Percentiles rank a stretch among this genome's conserved stretches.
Conservation (phyloP, 2,113 vertebrate species). For the Acanthisitta chloris region DNA sequence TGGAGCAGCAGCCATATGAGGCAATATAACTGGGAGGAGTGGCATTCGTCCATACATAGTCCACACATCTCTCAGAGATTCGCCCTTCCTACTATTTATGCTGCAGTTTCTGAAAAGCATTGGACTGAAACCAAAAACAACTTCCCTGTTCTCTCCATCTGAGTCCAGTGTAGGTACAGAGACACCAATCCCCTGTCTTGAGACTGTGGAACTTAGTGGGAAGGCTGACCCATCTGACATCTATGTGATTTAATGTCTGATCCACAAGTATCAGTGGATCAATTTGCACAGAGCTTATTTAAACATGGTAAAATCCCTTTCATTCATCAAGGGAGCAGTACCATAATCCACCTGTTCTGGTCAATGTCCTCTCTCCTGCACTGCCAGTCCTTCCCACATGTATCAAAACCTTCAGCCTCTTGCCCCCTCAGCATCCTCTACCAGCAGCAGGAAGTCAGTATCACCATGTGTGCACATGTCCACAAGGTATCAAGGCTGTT, state of each 20-base stretch:
- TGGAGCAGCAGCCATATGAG: neutral
- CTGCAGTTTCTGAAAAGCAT: neutral
- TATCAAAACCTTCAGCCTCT: neutral
- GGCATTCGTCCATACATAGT: neutral
- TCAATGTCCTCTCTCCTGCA: too few species aligned
- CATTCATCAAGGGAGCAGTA: neutral
- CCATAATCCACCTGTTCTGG: neutral
- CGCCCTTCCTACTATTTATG: neutral
- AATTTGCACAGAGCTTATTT: neutral
- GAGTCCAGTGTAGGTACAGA: neutral
- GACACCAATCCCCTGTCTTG: neutral
- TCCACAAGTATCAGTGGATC: neutral
- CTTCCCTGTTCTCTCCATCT: neutral
- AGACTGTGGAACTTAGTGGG: neutral
- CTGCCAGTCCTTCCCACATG: neutral
- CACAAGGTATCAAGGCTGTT: neutral
- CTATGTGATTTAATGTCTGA: neutral
- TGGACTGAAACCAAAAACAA: neutral
- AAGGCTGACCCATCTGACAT: neutral
- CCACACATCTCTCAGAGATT: neutral
- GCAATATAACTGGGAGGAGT: neutral
- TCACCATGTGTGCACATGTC: fast-evolving
- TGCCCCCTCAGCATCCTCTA: neutral
- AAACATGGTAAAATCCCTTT: neutral
- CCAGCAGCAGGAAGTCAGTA: neutral